phyloP scores from a whole-genome alignment of 2,113 vertebrate species.

The Ivindomyrus marchei region DNA sequence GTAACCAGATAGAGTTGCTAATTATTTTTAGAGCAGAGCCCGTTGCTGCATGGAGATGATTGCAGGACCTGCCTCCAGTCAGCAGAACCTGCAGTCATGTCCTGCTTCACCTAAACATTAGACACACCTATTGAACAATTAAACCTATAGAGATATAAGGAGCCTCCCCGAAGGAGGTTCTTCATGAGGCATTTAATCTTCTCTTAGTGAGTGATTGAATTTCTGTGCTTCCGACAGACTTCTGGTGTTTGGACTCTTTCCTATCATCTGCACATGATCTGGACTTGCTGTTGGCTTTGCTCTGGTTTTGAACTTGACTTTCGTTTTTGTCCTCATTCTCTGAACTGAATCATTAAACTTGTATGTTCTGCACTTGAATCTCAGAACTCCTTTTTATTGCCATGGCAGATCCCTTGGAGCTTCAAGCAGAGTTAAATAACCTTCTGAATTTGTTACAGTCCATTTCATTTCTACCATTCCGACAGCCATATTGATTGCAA shows the following conservation, averaged over 20 bases:
- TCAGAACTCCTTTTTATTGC: background rate
- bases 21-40: conserved; percentile 11
- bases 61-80: background rate
- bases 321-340: background rate
- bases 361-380: background rate
- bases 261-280: background rate
- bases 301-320: background rate
- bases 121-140: background rate
- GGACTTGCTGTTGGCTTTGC: background rate
- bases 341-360: background rate
- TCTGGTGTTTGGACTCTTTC: background rate
- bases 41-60: background rate
- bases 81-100: background rate
- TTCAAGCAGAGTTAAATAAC: background rate
- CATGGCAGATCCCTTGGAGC: background rate
- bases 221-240: background rate
- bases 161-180: background rate
- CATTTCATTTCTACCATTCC: background rate
- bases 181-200: background rate
- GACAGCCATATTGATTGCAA: background rate
- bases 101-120: background rate
- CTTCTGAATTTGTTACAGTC: background rate
- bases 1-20: background rate
- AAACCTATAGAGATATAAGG: background rate
- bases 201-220: background rate